Evolutionary conservation across 1,140 invertebrate genomes (phyloP), one percentile per base, ranked within the genome.

Genomic region (Drosophila tristis): DNA sequence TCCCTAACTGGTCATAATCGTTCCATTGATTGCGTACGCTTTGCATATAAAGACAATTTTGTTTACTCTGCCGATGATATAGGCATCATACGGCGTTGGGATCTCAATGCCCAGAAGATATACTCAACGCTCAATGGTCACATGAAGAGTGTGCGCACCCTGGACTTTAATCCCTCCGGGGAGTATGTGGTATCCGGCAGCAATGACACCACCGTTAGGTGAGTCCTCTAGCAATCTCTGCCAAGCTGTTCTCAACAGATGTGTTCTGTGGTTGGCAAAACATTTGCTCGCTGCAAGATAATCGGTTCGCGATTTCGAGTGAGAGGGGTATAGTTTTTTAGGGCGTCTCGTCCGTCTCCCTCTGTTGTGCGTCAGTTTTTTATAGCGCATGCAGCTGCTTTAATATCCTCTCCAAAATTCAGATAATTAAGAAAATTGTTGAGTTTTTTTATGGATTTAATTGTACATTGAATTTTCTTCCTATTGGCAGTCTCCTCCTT

Each of bases 161-260:
- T 99, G 90, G 98, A 99, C 93, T 99, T 99, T 93, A 98, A 99
- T 94, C 98, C 98, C 15, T 99, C 98, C 92, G 98, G 98, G 9
- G 97, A 99, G 91, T 97, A 98, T 92, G 93, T 99, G 20, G 96
- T 97, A 7, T 98, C 98, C 5, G 98, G 98, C 0, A 98, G 98
- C 79, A 94, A 96, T 77, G 98, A 99, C 89, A 97, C 95, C 64
- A 96, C 95, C 74, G 97, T 98, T 43, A 97, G 97, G 91, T 92
- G 44, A 89, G 91, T 78, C n/a, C 54, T 13, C 25, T 25, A 56
- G 35, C 20, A 20, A 20, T 20, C 20, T 20, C 20, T 20, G 20
- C 0, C 35, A 35, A 56, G 2, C 26, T 56, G 20, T 43, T 25
- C 35, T 55, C 42, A 25, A 23, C 23, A 20, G 9, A 25, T 42